phyloP scores from a whole-genome alignment of 2,113 vertebrate genomes.

The Psilopogon haemacephalus region DNA sequence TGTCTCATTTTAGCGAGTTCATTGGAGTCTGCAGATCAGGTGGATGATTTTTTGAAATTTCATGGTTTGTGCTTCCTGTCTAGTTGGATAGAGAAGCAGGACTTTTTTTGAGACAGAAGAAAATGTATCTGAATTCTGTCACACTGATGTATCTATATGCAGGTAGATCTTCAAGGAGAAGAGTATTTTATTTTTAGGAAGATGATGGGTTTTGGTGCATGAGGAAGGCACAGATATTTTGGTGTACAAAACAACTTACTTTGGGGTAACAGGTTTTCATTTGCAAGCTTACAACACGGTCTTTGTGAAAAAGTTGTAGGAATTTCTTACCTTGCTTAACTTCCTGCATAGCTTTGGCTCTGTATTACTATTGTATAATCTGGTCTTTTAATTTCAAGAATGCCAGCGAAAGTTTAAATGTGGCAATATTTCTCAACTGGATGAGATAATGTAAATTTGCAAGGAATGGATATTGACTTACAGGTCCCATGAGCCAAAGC shows the following conservation, averaged over 20 bases:
- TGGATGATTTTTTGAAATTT: neutral
- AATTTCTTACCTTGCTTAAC: neutral
- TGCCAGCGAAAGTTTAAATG: neutral
- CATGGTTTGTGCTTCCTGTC: neutral
- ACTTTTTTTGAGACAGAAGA: neutral
- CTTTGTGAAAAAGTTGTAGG: neutral
- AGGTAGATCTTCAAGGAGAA: neutral
- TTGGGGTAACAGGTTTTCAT: neutral
- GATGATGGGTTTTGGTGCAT: neutral
- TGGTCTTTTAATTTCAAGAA: neutral
- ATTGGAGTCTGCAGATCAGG: neutral
- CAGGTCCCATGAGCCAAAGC: neutral
- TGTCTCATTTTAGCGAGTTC: neutral
- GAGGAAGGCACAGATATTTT: neutral
- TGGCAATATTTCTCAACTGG: neutral
- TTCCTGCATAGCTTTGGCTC: neutral
- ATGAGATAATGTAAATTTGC: neutral
- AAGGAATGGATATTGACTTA: neutral
- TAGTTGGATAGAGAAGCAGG: neutral
- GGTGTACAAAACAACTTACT: neutral
- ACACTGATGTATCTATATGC: neutral
- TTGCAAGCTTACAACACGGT: neutral
- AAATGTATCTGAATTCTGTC: neutral
- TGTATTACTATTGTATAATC: neutral
- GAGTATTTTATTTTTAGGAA: neutral